These are phyloP conservation scores for Phainopepla nitens DNA, from an alignment of 2,113 vertebrate genomes.

Conservation along the genomic window DNA sequence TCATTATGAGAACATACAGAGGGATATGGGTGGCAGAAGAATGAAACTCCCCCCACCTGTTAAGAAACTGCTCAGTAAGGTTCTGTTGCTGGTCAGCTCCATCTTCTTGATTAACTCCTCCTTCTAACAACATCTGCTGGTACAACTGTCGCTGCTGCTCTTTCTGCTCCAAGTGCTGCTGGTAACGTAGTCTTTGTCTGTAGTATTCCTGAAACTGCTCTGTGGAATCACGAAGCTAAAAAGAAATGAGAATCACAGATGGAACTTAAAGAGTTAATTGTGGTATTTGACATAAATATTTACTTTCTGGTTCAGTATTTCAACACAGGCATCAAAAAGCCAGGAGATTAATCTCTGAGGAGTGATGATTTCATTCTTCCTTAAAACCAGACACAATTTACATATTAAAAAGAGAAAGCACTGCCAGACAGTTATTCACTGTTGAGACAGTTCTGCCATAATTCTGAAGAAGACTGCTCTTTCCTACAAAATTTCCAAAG, in stretches of 20 bases:
- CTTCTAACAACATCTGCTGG: slow-evolving; percentile 96
- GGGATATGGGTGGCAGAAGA: neutral
- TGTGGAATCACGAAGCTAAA: slow-evolving; percentile 89
- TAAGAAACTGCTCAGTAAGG: slow-evolving; percentile 96
- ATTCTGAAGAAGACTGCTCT: neutral
- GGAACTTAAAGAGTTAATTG: neutral
- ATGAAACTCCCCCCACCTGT: slow-evolving; percentile 74
- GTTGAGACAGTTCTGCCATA: neutral
- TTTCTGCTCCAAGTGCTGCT: slow-evolving; percentile 97
- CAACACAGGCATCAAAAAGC: neutral
- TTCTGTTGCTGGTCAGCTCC: slow-evolving; percentile 84
- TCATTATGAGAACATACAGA: neutral
- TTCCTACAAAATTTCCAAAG: neutral
- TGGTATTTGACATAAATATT: neutral
- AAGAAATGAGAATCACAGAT: neutral
- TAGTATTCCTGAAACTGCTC: slow-evolving; percentile 96
- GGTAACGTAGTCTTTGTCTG: slow-evolving; percentile 91
- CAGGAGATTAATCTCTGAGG: neutral
- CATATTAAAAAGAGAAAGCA: neutral
- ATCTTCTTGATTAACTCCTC: slow-evolving; percentile 89
- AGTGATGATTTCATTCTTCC: neutral
- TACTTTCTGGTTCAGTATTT: neutral
- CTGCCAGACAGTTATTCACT: neutral
- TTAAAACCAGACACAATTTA: neutral
- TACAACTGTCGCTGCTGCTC: slow-evolving; percentile 94